A percentile compares a stretch with the other conserved stretches of the same genome.
These are phyloP conservation scores for Danaus melanippus DNA, from an alignment of 1,140 invertebrate species.

Conservation along the genomic window DNA sequence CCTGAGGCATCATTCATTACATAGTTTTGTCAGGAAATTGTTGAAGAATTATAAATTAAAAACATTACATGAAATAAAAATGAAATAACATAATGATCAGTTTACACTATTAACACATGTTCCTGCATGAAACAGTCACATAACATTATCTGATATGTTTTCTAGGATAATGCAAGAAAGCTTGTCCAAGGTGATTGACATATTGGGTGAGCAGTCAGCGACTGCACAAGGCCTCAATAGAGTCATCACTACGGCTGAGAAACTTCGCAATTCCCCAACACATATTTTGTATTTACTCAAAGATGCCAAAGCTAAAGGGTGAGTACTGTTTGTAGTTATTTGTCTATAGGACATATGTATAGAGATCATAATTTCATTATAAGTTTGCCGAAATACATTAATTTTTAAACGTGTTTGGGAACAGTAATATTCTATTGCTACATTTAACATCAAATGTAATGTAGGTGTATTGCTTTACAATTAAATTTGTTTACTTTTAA, in stretches of 20 bases:
- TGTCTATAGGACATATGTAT: too few relatives aligned
- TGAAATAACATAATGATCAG: background rate
- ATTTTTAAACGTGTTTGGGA: too few relatives aligned
- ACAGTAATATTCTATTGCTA: too few relatives aligned
- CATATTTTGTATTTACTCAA: conserved; percentile 78
- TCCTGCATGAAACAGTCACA: too few relatives aligned
- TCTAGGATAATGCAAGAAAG: conserved; percentile 76
- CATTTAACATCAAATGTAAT: too few relatives aligned
- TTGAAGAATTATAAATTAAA: background rate
- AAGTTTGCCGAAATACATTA: too few relatives aligned
- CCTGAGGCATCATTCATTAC: too few relatives aligned
- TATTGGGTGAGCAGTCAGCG: conserved; percentile 80
- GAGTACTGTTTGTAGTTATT: conserved; percentile 32
- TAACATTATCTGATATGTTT: background rate
- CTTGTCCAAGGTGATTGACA: conserved; percentile 77
- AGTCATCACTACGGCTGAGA: conserved; percentile 79
- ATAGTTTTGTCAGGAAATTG: background rate
- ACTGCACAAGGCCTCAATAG: conserved; percentile 81
- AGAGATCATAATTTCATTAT: too few relatives aligned
- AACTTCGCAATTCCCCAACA: conserved; percentile 78
- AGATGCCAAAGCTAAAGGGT: conserved; percentile 76
- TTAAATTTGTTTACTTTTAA: background rate
- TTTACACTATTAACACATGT: too few relatives aligned
- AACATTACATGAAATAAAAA: background rate
- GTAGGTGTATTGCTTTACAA: background rate